phyloP scores from a whole-genome alignment of 2,797 vertebrate species.

The Pseudochirops corinnae region DNA sequence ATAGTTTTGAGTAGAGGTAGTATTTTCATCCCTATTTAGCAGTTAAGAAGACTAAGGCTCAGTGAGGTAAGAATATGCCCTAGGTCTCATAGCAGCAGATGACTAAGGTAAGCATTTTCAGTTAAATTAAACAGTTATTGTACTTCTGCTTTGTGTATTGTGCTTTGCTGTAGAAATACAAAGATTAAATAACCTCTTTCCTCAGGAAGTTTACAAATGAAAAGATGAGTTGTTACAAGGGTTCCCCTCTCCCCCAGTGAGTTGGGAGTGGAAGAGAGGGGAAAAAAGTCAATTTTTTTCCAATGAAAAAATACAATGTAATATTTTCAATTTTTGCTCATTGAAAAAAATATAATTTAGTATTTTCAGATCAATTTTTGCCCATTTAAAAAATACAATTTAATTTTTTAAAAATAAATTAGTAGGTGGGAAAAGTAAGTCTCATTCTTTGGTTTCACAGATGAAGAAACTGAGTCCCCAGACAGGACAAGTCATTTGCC shows the following conservation, averaged over 20 bases:
- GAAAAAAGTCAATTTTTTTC: background rate
- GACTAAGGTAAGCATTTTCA: background rate
- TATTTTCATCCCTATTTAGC: background rate
- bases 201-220: background rate
- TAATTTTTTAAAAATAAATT: background rate
- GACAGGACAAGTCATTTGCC: background rate
- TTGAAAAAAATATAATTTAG: too few species aligned
- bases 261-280: background rate
- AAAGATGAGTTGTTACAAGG: background rate
- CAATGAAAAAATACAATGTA: background rate
- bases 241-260: rapidly evolving
- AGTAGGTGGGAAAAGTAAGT: background rate
- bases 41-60: background rate
- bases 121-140: background rate
- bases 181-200: background rate
- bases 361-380: too few species aligned
- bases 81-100: background rate
- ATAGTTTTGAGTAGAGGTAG: background rate
- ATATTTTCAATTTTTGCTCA: background rate
- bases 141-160: background rate
- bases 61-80: background rate
- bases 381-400: background rate
- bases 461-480: background rate
- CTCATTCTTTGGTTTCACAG: background rate
- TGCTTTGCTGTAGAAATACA: background rate